Base-by-base conservation (phyloP, 2,888 invertebrate genomes). In the Epirrhoe tristata region DNA sequence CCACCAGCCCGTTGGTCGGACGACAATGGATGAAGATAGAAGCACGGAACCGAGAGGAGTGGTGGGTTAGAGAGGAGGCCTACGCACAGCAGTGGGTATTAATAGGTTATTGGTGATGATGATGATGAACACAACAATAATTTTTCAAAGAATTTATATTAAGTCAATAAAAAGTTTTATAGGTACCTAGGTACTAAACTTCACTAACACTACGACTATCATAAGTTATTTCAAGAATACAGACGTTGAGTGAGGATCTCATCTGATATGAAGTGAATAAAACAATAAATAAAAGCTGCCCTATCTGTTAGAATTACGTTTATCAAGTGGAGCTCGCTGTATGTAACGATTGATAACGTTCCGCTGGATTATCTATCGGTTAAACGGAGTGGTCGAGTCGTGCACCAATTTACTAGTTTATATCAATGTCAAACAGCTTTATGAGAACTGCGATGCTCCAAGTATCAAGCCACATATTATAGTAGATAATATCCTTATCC, bases 331-430 rank as follows among this genome's bases (percentile, higher is more conserved):
- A 32, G 34, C 36, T 17, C 14, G n/a, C 24, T 31, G 51, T 36
- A 51, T 31, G 51, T 36, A 51, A 51, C 50, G 50, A 48, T 6
- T 48, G 56, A 56, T 56, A 58, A 16, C 58, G 17, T 36, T 24
- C 5, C 58, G 12, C 34, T 51, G 51, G 58, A 58, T 58, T 34
- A 58, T 17, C 43, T 24, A 24, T n/a, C 56, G 56, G 24, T 7
- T 1, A 16, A 5, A 39, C 12, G 36, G 39, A 8, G 17, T 12
- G 39, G 36, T 39, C 36, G 36, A 7, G 36, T 36, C 36, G 36
- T 10, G 36, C 36, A 10, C 36, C 39, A 43, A 12, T 43, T 5
- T 5, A 43, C 39, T 43, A 4, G 24, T 24, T 24, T 24, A 43
- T 43, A 43, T 43, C 39, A 12, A 43, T 43, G 12, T 36, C 8